phyloP scores from a whole-genome alignment of 2,113 vertebrate species.

The Anguilla rostrata region DNA sequence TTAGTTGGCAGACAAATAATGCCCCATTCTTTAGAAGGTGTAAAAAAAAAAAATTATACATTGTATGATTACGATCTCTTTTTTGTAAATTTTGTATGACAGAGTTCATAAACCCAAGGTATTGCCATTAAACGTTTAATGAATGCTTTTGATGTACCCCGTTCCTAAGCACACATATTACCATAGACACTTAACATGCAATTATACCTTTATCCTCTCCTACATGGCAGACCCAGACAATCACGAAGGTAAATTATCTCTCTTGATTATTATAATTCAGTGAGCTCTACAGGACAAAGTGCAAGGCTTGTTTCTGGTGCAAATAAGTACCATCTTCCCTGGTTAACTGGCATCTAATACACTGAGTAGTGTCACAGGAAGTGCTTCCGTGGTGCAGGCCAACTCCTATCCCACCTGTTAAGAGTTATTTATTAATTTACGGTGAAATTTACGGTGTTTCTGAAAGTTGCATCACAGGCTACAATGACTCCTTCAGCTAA shows the following conservation, averaged over 20 bases:
- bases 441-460: neutral
- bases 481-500: neutral
- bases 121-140: neutral
- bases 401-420: neutral
- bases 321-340: neutral
- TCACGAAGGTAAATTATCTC: neutral
- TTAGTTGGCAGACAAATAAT: too few relatives aligned
- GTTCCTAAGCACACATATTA: neutral
- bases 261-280: conserved; percentile 6
- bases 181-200: neutral
- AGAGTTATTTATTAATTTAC: conserved; percentile 2
- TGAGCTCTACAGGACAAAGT: neutral
- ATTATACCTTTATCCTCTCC: neutral
- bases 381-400: neutral
- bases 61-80: too few relatives aligned
- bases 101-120: neutral
- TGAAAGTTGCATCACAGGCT: neutral
- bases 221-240: neutral
- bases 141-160: neutral
- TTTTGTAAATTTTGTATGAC: too few relatives aligned
- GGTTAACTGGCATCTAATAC: neutral
- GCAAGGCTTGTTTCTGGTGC: conserved; percentile 4
- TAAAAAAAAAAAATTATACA: too few relatives aligned
- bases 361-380: neutral
- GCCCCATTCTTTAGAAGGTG: too few relatives aligned